phyloP scores from a whole-genome alignment of 2,888 invertebrate genomes.

The Tachina grossa region DNA sequence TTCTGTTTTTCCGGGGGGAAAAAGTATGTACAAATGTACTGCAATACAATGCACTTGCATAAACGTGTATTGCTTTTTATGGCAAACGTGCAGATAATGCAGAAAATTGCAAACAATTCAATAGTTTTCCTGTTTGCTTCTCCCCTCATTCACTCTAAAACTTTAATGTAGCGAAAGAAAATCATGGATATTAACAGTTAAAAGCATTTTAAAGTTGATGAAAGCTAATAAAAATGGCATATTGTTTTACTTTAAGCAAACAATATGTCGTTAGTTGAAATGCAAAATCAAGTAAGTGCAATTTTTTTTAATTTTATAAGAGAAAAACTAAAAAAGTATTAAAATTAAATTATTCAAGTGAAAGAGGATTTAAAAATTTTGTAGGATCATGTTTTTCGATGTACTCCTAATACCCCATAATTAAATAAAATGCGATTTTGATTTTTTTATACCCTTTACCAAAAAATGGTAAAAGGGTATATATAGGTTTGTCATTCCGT shows the following conservation, averaged over 20 bases:
- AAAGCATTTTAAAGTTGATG: conserved; percentile 6
- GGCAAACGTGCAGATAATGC: conserved; percentile 60
- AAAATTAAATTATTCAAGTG: too few species aligned
- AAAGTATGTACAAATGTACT: not conserved
- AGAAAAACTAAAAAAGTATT: too few species aligned
- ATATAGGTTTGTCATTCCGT: too few species aligned
- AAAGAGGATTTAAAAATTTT: too few species aligned
- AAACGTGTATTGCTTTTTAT: conserved; percentile 37
- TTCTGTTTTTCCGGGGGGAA: not conserved
- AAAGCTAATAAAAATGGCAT: not conserved
- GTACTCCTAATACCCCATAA: too few species aligned
- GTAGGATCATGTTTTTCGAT: too few species aligned
- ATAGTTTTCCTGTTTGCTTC: conserved; percentile 11
- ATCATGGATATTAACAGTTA: not conserved
- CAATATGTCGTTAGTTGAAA: not conserved
- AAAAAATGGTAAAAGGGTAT: too few species aligned
- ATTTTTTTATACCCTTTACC: too few species aligned
- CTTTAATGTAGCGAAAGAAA: not conserved
- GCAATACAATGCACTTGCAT: conserved; percentile 10
- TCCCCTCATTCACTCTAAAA: not conserved
- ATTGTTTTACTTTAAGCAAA: not conserved
- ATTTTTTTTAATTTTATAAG: too few species aligned
- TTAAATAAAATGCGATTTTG: too few species aligned
- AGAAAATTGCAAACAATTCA: conserved; percentile 33
- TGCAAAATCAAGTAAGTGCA: too few species aligned